A percentile compares a stretch with the other conserved stretches of the same genome.
These are phyloP conservation scores for Myotis planiceps DNA, from an alignment of 2,797 vertebrate genomes.

Conservation along the genomic window DNA sequence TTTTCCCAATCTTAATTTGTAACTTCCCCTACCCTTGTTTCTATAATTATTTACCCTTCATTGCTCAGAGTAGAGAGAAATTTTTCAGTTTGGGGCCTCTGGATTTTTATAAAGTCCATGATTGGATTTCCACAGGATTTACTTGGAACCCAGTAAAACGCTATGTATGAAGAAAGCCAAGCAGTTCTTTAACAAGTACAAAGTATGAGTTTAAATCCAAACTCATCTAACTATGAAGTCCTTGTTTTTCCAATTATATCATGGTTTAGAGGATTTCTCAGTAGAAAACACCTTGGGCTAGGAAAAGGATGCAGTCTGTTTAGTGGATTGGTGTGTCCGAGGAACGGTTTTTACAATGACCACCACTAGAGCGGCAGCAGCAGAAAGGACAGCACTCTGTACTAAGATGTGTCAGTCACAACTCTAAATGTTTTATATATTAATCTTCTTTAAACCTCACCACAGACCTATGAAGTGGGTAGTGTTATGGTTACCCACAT, in stretches of 20 bases:
- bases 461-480: not conserved
- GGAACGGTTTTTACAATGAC: not conserved
- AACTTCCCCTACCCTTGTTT: not conserved
- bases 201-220: not conserved
- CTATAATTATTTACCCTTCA: not conserved
- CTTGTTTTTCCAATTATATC: not conserved
- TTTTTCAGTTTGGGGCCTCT: not conserved
- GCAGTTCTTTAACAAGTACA: not conserved
- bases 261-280: not conserved
- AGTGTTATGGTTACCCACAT: not conserved
- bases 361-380: not conserved
- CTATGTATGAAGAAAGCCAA: not conserved
- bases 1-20: not conserved
- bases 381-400: not conserved
- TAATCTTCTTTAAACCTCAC: not conserved
- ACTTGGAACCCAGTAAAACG: not conserved
- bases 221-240: not conserved
- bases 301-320: not conserved
- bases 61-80: not conserved
- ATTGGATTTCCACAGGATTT: not conserved
- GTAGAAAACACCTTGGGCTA: not conserved
- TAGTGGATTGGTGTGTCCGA: not conserved
- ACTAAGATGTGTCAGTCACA: not conserved
- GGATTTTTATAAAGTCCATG: not conserved
- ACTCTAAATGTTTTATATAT: not conserved